Evolutionary conservation across 2,113 vertebrate species (phyloP).

Genomic region (Corythornis vintsioides): DNA sequence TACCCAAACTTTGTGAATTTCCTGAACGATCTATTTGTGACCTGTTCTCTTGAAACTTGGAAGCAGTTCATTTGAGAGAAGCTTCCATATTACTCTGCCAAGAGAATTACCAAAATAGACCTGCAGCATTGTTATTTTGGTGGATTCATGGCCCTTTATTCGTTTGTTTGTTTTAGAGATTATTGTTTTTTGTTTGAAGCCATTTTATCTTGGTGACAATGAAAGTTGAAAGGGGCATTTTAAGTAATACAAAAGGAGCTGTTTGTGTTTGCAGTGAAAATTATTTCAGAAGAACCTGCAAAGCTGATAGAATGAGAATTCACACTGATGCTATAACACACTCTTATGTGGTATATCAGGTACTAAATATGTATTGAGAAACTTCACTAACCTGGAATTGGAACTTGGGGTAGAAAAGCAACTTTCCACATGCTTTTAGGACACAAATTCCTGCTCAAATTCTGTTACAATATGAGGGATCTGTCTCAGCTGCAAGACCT

Average conservation of each 20-base stretch:
- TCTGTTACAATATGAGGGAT: not conserved
- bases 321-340: not conserved
- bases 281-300: not conserved
- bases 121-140: constrained; percentile 42
- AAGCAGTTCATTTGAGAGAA: constrained; percentile 51
- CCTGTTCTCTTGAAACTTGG: constrained; percentile 58
- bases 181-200: constrained; percentile 31
- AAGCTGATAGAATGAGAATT: not conserved
- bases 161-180: constrained; percentile 34
- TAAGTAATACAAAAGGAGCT: not conserved
- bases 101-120: constrained; percentile 57
- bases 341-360: not conserved
- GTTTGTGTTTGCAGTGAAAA: not conserved
- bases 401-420: not conserved
- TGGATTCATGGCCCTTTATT: constrained; percentile 44
- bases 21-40: constrained; percentile 58
- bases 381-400: not conserved
- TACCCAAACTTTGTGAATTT: constrained; percentile 28
- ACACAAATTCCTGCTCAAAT: not conserved
- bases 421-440: not conserved
- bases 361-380: not conserved
- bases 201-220: constrained; percentile 29
- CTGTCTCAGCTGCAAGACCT: not conserved
- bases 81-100: constrained; percentile 56
- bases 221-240: constrained; percentile 8